Conservation (phyloP, 2,888 invertebrate species). For the Cyrtodaria siliqua region DNA sequence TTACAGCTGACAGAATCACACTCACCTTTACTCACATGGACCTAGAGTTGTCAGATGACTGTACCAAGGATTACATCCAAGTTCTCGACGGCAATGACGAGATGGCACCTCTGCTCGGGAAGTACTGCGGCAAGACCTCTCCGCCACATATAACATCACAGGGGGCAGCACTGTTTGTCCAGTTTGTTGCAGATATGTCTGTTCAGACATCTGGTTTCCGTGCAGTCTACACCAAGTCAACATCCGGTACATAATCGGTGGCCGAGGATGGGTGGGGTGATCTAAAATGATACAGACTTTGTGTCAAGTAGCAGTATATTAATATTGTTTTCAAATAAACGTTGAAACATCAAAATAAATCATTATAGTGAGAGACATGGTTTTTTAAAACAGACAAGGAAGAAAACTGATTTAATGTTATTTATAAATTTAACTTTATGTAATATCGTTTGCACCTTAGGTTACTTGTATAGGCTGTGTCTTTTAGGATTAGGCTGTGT, state of each 20-base stretch:
- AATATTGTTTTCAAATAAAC: too few species aligned
- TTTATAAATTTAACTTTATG: too few species aligned
- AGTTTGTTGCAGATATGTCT: slow-evolving; percentile 86
- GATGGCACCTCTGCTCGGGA: slow-evolving; percentile 89
- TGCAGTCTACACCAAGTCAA: slow-evolving; percentile 88
- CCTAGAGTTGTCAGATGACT: slow-evolving; percentile 54
- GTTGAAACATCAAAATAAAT: too few species aligned
- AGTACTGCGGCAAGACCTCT: slow-evolving; percentile 89
- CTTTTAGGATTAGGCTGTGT: too few species aligned
- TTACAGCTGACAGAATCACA: slow-evolving; percentile 89
- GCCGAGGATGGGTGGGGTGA: too few species aligned
- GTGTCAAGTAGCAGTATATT: too few species aligned
- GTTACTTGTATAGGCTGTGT: too few species aligned
- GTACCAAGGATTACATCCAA: slow-evolving; percentile 77
- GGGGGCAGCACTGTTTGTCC: slow-evolving; percentile 81
- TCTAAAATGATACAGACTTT: too few species aligned
- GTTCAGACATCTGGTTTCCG: slow-evolving; percentile 85
- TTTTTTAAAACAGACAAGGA: too few species aligned
- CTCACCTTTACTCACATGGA: slow-evolving; percentile 89
- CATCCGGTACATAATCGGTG: slow-evolving; percentile 87
- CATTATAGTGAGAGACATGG: too few species aligned
- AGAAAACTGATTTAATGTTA: too few species aligned
- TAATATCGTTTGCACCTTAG: too few species aligned
- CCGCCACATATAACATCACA: slow-evolving; percentile 88
- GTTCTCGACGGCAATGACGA: slow-evolving; percentile 89